Evolutionary conservation across 2,113 vertebrate genomes (phyloP), one percentile per base, ranked within the genome.

Genomic region (Brachirus orientalis): DNA sequence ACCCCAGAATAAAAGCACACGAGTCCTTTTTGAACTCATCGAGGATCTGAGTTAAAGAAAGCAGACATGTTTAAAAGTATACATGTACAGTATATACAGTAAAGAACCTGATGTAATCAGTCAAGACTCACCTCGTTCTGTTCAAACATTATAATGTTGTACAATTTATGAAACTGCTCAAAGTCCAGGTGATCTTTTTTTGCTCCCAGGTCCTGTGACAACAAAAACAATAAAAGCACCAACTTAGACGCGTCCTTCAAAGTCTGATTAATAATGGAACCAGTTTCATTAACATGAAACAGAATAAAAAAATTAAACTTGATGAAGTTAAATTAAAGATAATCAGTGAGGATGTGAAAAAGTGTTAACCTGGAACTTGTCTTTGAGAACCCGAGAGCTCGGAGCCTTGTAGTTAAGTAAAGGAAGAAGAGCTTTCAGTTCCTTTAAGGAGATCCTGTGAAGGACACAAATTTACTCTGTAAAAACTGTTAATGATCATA

Each of bases 131-230:
- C 97, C 75, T 79, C 92, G 67, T 95, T 98, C 75, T 99, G 98
- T 36, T 99, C 97, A 89, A 97, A 99, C 96, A 98, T 97, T 10
- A 99, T 89, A 47, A 94, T 94, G 83, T 99, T 99, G 88, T 99
- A 99, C 87, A 98, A 95, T 84, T 96, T 93, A 82, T 99, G 96
- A 86, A 99, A 96, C 82, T 98, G 95, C 82, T 96, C 98, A 80
- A 97, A 98, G 83, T 94, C 95, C 80, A 99, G 92, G 4, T 95
- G 93, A 19, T 99, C 97, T 80, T 95, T 97, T 63, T 94, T 94
- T 6, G 92, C 93, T 2, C 95, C 95, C 47, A 96, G 90, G 87
- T 95, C 95, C 98, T 98, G 89, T 53, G 63, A 84, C 37, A 72
- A 63, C 11, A 52, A 38, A 73, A 41, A n/a, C n/a, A 8, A 52